Percentiles rank a stretch among this genome's conserved stretches.
Evolutionary conservation across 2,113 vertebrate species (phyloP).

Genomic region (Xenus cinereus): DNA sequence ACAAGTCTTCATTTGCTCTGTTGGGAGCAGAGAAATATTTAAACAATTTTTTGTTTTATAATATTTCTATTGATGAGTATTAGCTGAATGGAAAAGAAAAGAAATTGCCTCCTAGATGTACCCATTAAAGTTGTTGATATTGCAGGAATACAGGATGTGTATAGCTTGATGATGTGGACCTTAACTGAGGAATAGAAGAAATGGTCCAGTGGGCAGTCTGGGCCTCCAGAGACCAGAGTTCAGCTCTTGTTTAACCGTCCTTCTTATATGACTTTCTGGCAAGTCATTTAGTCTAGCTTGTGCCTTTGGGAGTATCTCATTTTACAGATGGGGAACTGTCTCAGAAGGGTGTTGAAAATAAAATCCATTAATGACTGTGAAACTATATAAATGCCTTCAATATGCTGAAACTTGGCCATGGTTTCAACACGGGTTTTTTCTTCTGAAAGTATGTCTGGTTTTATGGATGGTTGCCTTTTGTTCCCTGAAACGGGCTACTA

Average conservation of each 20-base stretch:
- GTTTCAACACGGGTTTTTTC: not conserved
- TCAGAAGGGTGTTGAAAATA: conserved; percentile 55
- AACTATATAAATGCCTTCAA: conserved; percentile 42
- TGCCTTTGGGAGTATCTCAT: conserved; percentile 25
- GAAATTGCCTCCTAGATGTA: not conserved
- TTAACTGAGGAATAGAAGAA: not conserved
- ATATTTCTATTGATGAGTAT: not conserved
- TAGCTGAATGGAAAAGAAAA: not conserved
- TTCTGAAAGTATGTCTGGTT: conserved; percentile 15
- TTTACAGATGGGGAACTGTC: not conserved
- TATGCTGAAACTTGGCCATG: conserved; percentile 37
- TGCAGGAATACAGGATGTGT: not conserved
- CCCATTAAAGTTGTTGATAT: not conserved
- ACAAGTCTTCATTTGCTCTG: not conserved
- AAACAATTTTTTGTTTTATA: not conserved
- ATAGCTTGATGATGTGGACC: not conserved
- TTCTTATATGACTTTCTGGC: not conserved
- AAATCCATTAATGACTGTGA: conserved; percentile 44
- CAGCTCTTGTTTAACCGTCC: not conserved
- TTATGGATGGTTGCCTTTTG: conserved; percentile 48
- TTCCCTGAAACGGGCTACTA: conserved; percentile 19
- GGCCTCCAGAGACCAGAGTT: not conserved
- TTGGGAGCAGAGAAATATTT: not conserved
- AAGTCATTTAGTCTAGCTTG: not conserved
- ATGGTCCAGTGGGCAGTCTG: not conserved